These are phyloP conservation scores for Mythimna vitellina DNA, from an alignment of 2,888 invertebrate genomes.

Conservation along the genomic window DNA sequence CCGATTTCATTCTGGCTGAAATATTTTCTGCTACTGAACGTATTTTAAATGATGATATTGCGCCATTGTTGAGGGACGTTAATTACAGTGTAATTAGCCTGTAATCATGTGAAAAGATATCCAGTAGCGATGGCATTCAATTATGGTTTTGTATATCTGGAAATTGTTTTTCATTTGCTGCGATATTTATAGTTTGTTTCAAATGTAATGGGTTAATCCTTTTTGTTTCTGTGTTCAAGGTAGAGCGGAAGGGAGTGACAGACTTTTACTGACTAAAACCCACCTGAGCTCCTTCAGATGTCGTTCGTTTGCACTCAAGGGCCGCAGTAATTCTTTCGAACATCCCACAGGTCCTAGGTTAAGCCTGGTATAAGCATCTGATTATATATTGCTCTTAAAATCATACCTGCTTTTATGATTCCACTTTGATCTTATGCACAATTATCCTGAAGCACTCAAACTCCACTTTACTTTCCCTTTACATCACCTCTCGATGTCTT, in stretches of 20 bases:
- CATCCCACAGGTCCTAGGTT: too few relatives aligned
- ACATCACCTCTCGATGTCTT: slow-evolving; percentile 27
- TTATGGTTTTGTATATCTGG: neutral
- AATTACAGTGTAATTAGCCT: slow-evolving; percentile 52
- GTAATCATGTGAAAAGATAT: slow-evolving; percentile 18
- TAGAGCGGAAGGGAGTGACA: too few relatives aligned
- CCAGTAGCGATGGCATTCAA: neutral
- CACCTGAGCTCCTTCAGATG: too few relatives aligned
- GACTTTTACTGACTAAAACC: too few relatives aligned
- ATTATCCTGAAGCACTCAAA: neutral
- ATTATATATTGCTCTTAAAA: neutral
- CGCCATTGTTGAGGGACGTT: slow-evolving; percentile 58
- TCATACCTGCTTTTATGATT: neutral
- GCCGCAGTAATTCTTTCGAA: too few relatives aligned
- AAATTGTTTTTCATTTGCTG: neutral
- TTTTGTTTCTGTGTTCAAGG: too few relatives aligned
- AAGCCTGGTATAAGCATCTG: too few relatives aligned
- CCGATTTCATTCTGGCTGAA: slow-evolving; percentile 77
- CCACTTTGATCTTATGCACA: neutral
- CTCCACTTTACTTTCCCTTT: neutral
- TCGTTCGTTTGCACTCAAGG: too few relatives aligned
- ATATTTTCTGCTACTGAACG: slow-evolving; percentile 74
- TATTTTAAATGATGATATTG: slow-evolving; percentile 71
- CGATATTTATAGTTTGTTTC: too few relatives aligned
- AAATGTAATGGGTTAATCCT: too few relatives aligned